Evolutionary conservation across 2,888 invertebrate species (phyloP).

Genomic region (Coelopa pilipes): DNA sequence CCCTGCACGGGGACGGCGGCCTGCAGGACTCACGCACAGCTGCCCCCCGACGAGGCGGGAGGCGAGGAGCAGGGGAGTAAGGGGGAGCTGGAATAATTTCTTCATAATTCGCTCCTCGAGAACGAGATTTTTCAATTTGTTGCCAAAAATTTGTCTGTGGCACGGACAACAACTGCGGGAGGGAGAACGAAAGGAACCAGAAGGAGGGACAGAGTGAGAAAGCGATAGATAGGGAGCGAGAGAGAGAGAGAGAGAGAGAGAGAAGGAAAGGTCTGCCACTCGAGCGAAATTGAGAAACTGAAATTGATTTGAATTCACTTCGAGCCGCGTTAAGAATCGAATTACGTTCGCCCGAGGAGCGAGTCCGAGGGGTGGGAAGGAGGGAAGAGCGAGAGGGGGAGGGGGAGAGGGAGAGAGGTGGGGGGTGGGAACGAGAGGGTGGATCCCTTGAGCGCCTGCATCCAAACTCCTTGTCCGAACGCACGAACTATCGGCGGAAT

Average conservation of each 20-base stretch:
- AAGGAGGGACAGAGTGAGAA: background rate
- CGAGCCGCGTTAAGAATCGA: slow-evolving; percentile 15
- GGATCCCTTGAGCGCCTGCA: background rate
- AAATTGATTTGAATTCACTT: slow-evolving; percentile 32
- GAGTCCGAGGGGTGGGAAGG: too few species aligned
- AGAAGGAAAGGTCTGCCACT: background rate
- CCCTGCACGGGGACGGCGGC: too few species aligned
- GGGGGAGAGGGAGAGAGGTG: too few species aligned
- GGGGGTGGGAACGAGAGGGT: too few species aligned
- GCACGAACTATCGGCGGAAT: slow-evolving; percentile 15
- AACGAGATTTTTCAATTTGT: slow-evolving; percentile 36
- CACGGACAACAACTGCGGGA: slow-evolving; percentile 41
- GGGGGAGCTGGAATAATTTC: slow-evolving; percentile 11
- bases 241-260: too few species aligned
- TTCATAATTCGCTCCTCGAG: slow-evolving; percentile 18
- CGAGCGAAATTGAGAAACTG: slow-evolving; percentile 13
- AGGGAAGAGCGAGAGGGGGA: too few species aligned
- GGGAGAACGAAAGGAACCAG: slow-evolving; percentile 33
- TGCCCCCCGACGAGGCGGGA: too few species aligned
- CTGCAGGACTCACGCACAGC: too few species aligned
- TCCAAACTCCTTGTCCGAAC: background rate
- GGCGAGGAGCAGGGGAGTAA: too few species aligned
- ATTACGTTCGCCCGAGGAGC: background rate
- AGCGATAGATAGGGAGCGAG: too few species aligned
- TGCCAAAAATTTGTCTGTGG: slow-evolving; percentile 27